phyloP scores from a whole-genome alignment of 2,888 invertebrate genomes.

The Caenorhabditis afra region DNA sequence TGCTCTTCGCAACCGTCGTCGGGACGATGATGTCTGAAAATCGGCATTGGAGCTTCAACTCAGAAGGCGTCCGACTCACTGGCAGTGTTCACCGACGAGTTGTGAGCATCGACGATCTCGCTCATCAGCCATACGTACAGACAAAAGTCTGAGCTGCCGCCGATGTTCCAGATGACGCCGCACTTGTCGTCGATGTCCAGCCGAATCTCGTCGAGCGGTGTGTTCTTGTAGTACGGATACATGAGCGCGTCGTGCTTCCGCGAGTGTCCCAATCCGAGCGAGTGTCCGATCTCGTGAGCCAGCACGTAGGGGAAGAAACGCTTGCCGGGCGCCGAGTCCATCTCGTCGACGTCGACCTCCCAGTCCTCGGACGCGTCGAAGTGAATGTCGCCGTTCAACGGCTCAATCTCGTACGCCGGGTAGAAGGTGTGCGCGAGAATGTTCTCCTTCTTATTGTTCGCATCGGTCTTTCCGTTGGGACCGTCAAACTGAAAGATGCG shows the following conservation, averaged over 20 bases:
- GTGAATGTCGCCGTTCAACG: slow-evolving; percentile 80
- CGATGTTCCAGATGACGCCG: slow-evolving; percentile 80
- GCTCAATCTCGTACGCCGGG: slow-evolving; percentile 75
- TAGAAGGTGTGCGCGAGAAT: slow-evolving; percentile 81
- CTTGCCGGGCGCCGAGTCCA: slow-evolving; percentile 4
- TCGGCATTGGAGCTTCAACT: background rate
- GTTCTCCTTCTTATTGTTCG: slow-evolving; percentile 68
- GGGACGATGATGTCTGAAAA: slow-evolving; percentile 45
- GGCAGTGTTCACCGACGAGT: slow-evolving; percentile 28
- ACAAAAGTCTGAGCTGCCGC: slow-evolving; percentile 78
- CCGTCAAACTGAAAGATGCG: slow-evolving; percentile 75
- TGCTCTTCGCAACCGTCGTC: slow-evolving; percentile 5
- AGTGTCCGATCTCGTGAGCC: slow-evolving; percentile 80
- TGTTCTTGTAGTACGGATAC: slow-evolving; percentile 78
- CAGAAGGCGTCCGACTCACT: slow-evolving; percentile 21
- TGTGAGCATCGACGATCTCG: slow-evolving; percentile 73
- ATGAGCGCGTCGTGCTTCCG: slow-evolving; percentile 73
- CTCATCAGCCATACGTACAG: slow-evolving; percentile 80
- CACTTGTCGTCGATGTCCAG: slow-evolving; percentile 80
- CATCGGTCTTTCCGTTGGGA: slow-evolving; percentile 56
- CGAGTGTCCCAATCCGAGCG: slow-evolving; percentile 80
- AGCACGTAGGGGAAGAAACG: slow-evolving; percentile 81
- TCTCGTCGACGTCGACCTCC: slow-evolving; percentile 58
- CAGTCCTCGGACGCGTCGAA: slow-evolving; percentile 79
- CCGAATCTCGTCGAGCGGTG: slow-evolving; percentile 70